These are phyloP conservation scores for Melanostoma mellinum DNA, from an alignment of 2,888 invertebrate genomes.

Conservation along the genomic window DNA sequence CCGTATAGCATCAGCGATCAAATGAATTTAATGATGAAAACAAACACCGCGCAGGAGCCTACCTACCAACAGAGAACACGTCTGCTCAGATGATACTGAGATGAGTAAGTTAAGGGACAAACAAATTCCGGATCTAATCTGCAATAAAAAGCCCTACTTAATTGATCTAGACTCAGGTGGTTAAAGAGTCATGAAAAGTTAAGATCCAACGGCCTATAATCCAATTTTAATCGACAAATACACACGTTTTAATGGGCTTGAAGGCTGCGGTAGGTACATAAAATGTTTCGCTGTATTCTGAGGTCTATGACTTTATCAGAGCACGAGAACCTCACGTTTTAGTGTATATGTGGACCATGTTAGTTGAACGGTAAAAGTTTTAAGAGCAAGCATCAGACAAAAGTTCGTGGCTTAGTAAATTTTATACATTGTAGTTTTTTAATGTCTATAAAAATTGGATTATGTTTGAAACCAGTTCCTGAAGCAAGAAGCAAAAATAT, in stretches of 20 bases:
- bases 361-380: no score
- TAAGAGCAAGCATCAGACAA: no score
- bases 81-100: not conserved
- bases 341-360: no score
- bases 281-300: not conserved
- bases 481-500: no score
- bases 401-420: no score
- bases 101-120: not conserved
- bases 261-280: conserved; percentile 54
- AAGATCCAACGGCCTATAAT: conserved; percentile 43
- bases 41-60: conserved; percentile 45
- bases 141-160: conserved; percentile 20
- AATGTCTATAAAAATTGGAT: no score
- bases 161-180: conserved; percentile 21
- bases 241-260: conserved; percentile 54
- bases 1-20: conserved; percentile 50
- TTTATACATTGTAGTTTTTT: no score
- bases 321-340: no score
- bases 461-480: no score
- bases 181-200: conserved; percentile 19
- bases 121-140: conserved; percentile 28
- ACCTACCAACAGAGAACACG: conserved; percentile 3
- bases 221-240: conserved; percentile 63
- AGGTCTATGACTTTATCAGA: no score
- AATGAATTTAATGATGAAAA: conserved; percentile 60